Evolutionary conservation across 2,113 vertebrate genomes (phyloP), one percentile per base, ranked within the genome.

Genomic region (Thunnus maccoyii): DNA sequence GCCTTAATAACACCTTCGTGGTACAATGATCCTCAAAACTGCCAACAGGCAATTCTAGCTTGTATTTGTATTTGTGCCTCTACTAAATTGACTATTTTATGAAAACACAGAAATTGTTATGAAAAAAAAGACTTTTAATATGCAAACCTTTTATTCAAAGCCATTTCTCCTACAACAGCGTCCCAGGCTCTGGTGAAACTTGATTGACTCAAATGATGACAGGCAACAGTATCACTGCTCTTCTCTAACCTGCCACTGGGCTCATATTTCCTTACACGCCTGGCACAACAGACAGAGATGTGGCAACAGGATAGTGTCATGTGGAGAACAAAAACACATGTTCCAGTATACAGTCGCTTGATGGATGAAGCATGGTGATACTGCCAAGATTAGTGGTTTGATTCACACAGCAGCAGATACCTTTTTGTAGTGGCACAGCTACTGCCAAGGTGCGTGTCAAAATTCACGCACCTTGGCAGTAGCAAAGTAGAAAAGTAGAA

Each of bases 291-390:
- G 58, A 73, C 82, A 72, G 67, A 72, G 86, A 71, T 68, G 72
- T 72, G 7, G 82, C 18, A 88, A 90, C 87, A 68, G 50, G 80
- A 90, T 32, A 52, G 80, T 61, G 30, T 58, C 57, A 58, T 13
- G 25, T 20, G 51, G 52, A 77, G 60, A 83, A 86, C 65, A 86
- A 72, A 76, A 70, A 80, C 75, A 82, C 25, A 70, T 82, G 80
- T 88, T 83, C 20, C 25, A 44, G 32, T 44, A 56, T 70, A 79
- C 36, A 41, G 36, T 41, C 7, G 55, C 41, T 72, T 82, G 72
- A 80, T 72, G 72, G 52, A 81, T 86, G 72, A 58, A 60, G 10
- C 22, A 5, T 10, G 20, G 22, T 13, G 51, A 58, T 25, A 51
- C 32, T 75, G 83, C 78, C 65, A 82, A 74, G 70, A 85, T 63